A percentile compares a stretch with the other conserved stretches of the same genome.
phyloP scores from a whole-genome alignment of 2,797 vertebrate species.

The Fringilla coelebs region DNA sequence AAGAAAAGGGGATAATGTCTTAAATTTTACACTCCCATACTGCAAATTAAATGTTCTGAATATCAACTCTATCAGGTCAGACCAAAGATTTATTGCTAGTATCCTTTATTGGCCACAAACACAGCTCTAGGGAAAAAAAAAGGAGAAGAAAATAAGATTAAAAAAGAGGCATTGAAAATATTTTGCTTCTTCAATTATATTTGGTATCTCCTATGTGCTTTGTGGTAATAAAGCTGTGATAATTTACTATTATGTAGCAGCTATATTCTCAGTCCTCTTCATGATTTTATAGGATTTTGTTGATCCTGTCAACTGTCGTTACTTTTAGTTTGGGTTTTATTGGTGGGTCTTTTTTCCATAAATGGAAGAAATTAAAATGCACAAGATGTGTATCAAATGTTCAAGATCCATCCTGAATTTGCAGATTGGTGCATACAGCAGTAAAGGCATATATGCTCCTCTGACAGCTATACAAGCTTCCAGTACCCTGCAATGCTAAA shows the following conservation, averaged over 20 bases:
- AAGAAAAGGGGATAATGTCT: background rate
- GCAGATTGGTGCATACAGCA: background rate
- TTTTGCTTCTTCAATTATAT: background rate
- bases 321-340: background rate
- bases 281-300: background rate
- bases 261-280: background rate
- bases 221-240: background rate
- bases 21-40: background rate
- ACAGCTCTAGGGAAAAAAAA: background rate
- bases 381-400: background rate
- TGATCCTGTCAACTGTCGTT: background rate
- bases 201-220: background rate
- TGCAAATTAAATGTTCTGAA: background rate
- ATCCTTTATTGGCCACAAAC: background rate
- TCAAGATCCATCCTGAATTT: background rate
- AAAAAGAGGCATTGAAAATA: background rate
- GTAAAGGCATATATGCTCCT: background rate
- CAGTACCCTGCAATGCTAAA: background rate
- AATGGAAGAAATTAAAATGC: background rate
- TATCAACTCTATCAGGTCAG: background rate
- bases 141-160: background rate
- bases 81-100: background rate
- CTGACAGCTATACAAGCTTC: background rate
- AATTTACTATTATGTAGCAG: background rate
- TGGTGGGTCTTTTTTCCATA: fast-evolving